A percentile compares a stretch with the other conserved stretches of the same genome.
These are phyloP conservation scores for Anas platyrhynchos DNA, from an alignment of 2,113 vertebrate species.

Conservation along the genomic window DNA sequence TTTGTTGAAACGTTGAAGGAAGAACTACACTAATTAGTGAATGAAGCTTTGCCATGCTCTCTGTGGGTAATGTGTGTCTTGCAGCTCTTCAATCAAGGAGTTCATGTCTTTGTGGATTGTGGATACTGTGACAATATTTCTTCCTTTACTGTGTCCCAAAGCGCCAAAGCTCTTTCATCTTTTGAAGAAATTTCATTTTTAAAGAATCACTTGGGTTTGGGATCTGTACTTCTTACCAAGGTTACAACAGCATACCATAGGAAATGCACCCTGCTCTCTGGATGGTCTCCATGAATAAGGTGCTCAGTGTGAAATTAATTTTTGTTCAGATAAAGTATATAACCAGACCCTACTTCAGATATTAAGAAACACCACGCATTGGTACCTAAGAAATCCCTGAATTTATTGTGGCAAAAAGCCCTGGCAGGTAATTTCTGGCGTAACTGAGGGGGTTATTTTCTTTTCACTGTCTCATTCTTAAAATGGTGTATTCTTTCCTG, in stretches of 20 bases:
- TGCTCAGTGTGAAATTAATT: not conserved
- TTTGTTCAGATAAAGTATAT: not conserved
- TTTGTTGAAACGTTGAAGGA: not conserved
- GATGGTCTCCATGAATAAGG: not conserved
- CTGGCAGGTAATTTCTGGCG: not conserved
- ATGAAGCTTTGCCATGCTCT: not conserved
- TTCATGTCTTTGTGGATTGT: not conserved
- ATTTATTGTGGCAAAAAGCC: not conserved
- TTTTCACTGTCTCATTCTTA: not conserved
- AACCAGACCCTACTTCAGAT: not conserved
- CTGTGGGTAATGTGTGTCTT: not conserved
- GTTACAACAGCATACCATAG: not conserved
- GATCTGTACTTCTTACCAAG: not conserved
- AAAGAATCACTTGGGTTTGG: not conserved
- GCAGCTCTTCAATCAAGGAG: not conserved
- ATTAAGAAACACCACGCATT: not conserved
- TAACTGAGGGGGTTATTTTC: not conserved
- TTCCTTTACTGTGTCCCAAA: not conserved
- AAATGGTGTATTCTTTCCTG: not conserved
- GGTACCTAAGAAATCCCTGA: not conserved
- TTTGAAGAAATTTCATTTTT: not conserved
- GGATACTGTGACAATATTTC: not conserved
- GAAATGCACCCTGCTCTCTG: not conserved
- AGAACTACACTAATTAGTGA: not conserved
- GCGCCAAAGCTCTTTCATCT: not conserved